phyloP scores from a whole-genome alignment of 2,888 invertebrate genomes.

The Trachelus troglodyta region DNA sequence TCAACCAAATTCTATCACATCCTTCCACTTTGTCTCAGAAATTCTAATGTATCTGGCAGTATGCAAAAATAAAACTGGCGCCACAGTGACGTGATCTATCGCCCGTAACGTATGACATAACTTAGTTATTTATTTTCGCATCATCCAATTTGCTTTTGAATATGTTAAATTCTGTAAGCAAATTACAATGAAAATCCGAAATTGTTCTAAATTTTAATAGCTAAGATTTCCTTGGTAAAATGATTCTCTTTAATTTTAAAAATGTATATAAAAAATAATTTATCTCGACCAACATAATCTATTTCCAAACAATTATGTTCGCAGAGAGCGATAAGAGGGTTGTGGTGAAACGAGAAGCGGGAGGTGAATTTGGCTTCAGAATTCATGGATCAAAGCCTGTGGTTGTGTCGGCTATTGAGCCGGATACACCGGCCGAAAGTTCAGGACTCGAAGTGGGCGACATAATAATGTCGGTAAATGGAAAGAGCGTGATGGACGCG shows the following conservation, averaged over 20 bases:
- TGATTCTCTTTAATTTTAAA: background rate
- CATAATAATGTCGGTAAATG: constrained; percentile 92
- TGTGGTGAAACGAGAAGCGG: constrained; percentile 81
- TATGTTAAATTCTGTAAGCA: background rate
- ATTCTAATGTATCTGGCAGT: background rate
- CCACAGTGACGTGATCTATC: background rate
- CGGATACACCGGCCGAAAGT: constrained; percentile 92
- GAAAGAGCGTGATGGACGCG: constrained; percentile 89
- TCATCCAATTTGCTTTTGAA: background rate
- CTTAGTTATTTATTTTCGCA: background rate
- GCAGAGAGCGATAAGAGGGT: constrained; percentile 91
- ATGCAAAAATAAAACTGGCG: background rate
- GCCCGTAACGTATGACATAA: background rate
- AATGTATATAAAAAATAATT: background rate
- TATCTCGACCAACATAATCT: background rate
- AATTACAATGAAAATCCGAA: too few relatives aligned
- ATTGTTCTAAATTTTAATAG: too few relatives aligned
- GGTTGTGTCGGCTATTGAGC: constrained; percentile 95
- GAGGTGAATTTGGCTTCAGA: constrained; percentile 92
- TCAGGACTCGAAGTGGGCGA: constrained; percentile 95
- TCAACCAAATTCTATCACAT: background rate
- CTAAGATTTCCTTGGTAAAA: background rate
- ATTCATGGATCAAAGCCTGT: constrained; percentile 96
- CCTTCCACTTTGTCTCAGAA: background rate
- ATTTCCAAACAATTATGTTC: constrained; percentile 34